Percentiles rank a stretch among this genome's conserved stretches.
Evolutionary conservation across 2,113 vertebrate species (phyloP).

Genomic region (Saimiri boliviensis): DNA sequence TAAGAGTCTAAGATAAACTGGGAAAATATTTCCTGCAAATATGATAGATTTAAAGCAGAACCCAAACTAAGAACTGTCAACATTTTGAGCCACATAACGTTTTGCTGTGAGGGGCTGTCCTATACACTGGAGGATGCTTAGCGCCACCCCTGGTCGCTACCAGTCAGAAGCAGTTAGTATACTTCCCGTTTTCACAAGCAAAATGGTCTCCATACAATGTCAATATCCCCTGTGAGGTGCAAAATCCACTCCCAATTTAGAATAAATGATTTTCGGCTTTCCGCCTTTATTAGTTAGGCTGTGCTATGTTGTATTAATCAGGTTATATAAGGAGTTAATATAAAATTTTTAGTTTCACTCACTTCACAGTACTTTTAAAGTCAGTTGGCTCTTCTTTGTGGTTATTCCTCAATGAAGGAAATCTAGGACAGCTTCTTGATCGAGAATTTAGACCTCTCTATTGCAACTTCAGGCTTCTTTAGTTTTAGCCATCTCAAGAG

Average conservation of each 20-base stretch:
- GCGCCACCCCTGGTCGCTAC: background rate
- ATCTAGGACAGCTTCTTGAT: background rate
- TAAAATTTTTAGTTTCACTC: background rate
- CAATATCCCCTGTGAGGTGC: background rate
- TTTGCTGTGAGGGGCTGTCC: background rate
- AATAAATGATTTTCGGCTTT: background rate
- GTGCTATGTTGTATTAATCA: background rate
- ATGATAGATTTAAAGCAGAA: background rate
- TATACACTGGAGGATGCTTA: background rate
- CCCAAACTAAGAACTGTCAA: background rate
- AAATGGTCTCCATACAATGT: background rate
- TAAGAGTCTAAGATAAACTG: background rate
- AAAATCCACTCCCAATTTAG: background rate
- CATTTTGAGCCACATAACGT: background rate
- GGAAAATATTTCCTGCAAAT: constrained; percentile 13
- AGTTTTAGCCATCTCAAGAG: background rate
- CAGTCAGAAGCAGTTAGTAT: background rate
- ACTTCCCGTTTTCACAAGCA: background rate
- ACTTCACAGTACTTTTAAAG: background rate
- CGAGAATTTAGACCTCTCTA: background rate
- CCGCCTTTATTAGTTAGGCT: background rate
- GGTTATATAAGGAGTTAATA: background rate
- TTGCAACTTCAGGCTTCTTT: background rate
- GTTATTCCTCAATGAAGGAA: background rate
- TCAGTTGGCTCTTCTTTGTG: background rate